Percentiles rank a stretch among this genome's conserved stretches.
Evolutionary conservation across 2,888 invertebrate genomes (phyloP).

Genomic region (Phyllotreta cruciferae): DNA sequence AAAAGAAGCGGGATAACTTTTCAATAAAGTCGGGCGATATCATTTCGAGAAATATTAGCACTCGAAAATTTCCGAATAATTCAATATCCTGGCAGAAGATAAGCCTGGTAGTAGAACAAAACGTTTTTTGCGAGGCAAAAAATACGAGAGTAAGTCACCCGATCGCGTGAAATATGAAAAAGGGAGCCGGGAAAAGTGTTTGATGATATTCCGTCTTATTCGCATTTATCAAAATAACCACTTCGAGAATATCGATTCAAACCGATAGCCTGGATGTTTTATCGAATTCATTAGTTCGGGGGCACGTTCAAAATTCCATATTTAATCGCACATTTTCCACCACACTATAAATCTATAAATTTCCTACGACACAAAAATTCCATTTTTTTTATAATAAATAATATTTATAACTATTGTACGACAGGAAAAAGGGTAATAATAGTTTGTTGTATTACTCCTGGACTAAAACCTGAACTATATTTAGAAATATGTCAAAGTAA

Average conservation of each 20-base stretch:
- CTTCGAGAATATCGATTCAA: constrained; percentile 41
- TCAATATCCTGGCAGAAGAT: constrained; percentile 21
- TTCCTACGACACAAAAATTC: too few species aligned
- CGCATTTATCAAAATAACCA: constrained; percentile 52
- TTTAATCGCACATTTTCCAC: too few species aligned
- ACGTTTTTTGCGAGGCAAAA: constrained; percentile 41
- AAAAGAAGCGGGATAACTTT: too few species aligned
- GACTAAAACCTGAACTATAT: constrained; percentile 23
- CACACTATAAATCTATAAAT: too few species aligned
- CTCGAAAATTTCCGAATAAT: constrained; percentile 27
- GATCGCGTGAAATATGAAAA: constrained; percentile 49
- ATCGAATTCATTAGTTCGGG: constrained; percentile 22
- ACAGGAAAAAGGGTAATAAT: too few species aligned
- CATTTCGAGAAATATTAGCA: constrained; percentile 25
- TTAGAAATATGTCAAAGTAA: constrained; percentile 41
- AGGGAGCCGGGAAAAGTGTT: constrained; percentile 49
- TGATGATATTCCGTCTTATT: constrained; percentile 55
- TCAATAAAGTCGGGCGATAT: constrained; percentile 8
- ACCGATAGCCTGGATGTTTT: constrained; percentile 32
- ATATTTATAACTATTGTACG: too few species aligned
- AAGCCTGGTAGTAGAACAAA: constrained; percentile 41
- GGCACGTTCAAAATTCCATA: constrained; percentile 37
- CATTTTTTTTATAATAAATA: too few species aligned
- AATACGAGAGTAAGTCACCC: constrained; percentile 50
- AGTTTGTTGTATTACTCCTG: neutral